Evolutionary conservation across 2,888 invertebrate species (phyloP).

Genomic region (Hyalella azteca): DNA sequence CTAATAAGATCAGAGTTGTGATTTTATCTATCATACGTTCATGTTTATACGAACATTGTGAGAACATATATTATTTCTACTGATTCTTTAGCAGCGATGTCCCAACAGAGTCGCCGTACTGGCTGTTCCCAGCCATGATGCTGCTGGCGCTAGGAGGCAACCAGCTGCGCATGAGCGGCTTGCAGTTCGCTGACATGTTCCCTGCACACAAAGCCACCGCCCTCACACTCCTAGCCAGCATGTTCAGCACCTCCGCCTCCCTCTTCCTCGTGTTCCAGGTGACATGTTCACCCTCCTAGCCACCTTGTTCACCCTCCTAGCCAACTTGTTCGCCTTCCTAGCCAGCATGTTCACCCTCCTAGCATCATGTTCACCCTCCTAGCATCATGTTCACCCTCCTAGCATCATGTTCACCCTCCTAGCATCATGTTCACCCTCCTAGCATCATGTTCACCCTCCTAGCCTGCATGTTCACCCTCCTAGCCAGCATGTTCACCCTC

Average conservation of each 20-base stretch:
- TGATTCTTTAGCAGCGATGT: background rate
- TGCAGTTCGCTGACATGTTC: slow-evolving; percentile 55
- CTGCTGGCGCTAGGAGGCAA: slow-evolving; percentile 54
- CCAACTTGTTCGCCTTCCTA: too few species aligned
- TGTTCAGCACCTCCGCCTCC: slow-evolving; percentile 53
- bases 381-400: too few species aligned
- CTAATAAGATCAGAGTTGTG: background rate
- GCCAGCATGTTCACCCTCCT: too few species aligned
- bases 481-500: too few species aligned
- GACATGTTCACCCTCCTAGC: background rate
- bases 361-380: too few species aligned
- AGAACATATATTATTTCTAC: background rate
- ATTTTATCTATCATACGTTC: background rate
- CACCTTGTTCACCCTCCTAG: background rate
- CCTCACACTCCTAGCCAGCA: slow-evolving; percentile 52
- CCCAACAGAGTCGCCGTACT: slow-evolving; percentile 19
- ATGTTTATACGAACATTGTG: background rate
- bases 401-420: too few species aligned
- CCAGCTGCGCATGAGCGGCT: slow-evolving; percentile 48
- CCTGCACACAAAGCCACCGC: slow-evolving; percentile 47
- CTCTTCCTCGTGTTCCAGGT: slow-evolving; percentile 56
- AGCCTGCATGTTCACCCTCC: too few species aligned
- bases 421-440: too few species aligned
- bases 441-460: too few species aligned
- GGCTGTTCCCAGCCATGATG: slow-evolving; percentile 46